Evolutionary conservation across 2,113 vertebrate species (phyloP).

Genomic region (Apteryx mantelli): DNA sequence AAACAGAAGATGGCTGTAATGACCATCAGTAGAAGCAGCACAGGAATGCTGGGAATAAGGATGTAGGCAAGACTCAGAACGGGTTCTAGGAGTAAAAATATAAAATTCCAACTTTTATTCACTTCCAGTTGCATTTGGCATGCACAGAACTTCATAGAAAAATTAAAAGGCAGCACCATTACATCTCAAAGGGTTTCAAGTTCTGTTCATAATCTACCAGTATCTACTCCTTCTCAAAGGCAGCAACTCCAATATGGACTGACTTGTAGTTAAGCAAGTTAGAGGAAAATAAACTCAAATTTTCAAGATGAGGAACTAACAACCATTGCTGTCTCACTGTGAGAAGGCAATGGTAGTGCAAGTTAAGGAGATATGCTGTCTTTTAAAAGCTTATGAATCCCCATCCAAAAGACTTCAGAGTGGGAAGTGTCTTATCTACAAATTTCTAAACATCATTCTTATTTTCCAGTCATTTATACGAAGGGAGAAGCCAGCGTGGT

Average conservation of each 20-base stretch:
- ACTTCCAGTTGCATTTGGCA: background rate
- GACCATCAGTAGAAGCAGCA: constrained; percentile 82
- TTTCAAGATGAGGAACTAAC: background rate
- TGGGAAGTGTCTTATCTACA: background rate
- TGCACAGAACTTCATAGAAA: background rate
- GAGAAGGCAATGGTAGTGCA: background rate
- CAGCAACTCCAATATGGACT: background rate
- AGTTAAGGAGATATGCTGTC: background rate
- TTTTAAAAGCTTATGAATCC: background rate
- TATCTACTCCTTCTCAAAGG: background rate
- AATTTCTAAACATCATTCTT: background rate
- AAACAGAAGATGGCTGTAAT: constrained; percentile 80
- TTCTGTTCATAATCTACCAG: background rate
- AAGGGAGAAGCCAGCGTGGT: background rate
- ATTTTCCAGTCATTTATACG: too few species aligned
- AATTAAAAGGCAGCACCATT: background rate
- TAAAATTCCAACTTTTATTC: background rate
- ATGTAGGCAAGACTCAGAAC: constrained; percentile 81
- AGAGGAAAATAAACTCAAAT: background rate
- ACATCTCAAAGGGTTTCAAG: background rate
- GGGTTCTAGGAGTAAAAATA: constrained; percentile 67
- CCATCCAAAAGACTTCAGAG: background rate
- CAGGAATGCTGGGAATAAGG: constrained; percentile 83
- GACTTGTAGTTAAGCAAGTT: background rate
- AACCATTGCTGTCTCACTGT: background rate